Evolutionary conservation across 1,140 invertebrate species (phyloP).

Genomic region (Drosophila asahinai): DNA sequence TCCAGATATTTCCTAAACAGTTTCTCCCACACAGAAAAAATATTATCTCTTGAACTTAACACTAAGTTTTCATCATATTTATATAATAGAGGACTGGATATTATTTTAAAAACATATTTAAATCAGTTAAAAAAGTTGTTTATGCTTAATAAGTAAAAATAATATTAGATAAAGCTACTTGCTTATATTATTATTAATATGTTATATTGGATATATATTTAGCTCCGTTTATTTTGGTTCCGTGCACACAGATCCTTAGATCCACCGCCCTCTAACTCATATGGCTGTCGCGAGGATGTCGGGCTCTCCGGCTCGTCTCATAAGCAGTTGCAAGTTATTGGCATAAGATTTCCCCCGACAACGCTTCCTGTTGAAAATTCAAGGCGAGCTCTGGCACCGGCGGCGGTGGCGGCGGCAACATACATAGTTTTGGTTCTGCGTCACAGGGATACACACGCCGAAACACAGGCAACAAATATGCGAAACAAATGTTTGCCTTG

Average conservation of each 20-base stretch:
- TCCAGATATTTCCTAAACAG: conserved; percentile 29
- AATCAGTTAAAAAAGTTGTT: too few species aligned
- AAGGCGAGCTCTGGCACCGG: conserved; percentile 60
- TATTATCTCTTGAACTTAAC: neutral
- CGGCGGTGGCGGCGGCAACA: conserved; percentile 36
- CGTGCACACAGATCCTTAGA: conserved; percentile 16
- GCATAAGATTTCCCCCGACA: conserved; percentile 73
- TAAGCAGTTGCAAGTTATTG: conserved; percentile 82
- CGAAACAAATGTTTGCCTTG: conserved; percentile 78
- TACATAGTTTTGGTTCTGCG: conserved; percentile 61
- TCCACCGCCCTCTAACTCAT: conserved; percentile 34
- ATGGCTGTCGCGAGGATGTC: conserved; percentile 27
- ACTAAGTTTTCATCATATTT: too few species aligned
- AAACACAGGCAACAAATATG: conserved; percentile 55
- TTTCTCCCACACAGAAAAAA: conserved; percentile 1
- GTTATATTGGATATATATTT: neutral
- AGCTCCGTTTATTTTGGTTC: neutral
- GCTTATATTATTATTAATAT: too few species aligned
- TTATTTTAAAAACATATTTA: too few species aligned
- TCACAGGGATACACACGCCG: conserved; percentile 26
- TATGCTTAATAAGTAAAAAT: too few species aligned
- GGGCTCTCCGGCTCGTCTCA: conserved; percentile 51
- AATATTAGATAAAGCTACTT: too few species aligned
- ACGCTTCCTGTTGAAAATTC: conserved; percentile 43
- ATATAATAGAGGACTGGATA: too few species aligned